These are phyloP conservation scores for Drosophila pallidifrons DNA, from an alignment of 1,140 invertebrate genomes.

Conservation along the genomic window DNA sequence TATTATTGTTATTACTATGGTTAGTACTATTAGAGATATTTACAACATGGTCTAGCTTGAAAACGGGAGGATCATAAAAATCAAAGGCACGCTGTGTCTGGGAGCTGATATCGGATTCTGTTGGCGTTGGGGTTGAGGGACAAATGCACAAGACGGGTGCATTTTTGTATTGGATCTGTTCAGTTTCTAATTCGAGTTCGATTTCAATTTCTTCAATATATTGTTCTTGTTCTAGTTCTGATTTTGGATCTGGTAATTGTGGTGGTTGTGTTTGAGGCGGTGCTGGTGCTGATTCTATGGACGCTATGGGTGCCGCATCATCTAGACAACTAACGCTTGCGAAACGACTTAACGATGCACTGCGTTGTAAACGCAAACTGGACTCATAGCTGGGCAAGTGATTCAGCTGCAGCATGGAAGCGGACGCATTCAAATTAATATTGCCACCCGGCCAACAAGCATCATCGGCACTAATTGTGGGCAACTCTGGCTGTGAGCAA, in stretches of 20 bases:
- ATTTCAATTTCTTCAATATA: not conserved
- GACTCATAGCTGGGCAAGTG: constrained; percentile 56
- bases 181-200: too few species aligned
- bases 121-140: constrained; percentile 80
- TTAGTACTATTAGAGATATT: constrained; percentile 82
- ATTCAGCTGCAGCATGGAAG: constrained; percentile 71
- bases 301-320: constrained; percentile 20
- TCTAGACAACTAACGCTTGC: constrained; percentile 35
- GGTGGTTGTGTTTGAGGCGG: not conserved
- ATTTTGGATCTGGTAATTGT: not conserved
- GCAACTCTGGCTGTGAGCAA: constrained; percentile 74
- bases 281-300: not conserved
- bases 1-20: constrained; percentile 80
- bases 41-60: constrained; percentile 72
- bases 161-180: constrained; percentile 17
- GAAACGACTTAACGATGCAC: constrained; percentile 43
- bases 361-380: constrained; percentile 36
- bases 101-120: constrained; percentile 61
- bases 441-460: constrained; percentile 22
- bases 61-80: constrained; percentile 31
- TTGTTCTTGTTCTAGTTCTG: not conserved
- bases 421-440: constrained; percentile 44
- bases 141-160: constrained; percentile 71
- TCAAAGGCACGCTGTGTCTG: constrained; percentile 40
- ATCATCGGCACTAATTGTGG: constrained; percentile 44